Evolutionary conservation across 2,888 invertebrate species (phyloP), one percentile per base, ranked within the genome.

Genomic region (Chesias legatella): DNA sequence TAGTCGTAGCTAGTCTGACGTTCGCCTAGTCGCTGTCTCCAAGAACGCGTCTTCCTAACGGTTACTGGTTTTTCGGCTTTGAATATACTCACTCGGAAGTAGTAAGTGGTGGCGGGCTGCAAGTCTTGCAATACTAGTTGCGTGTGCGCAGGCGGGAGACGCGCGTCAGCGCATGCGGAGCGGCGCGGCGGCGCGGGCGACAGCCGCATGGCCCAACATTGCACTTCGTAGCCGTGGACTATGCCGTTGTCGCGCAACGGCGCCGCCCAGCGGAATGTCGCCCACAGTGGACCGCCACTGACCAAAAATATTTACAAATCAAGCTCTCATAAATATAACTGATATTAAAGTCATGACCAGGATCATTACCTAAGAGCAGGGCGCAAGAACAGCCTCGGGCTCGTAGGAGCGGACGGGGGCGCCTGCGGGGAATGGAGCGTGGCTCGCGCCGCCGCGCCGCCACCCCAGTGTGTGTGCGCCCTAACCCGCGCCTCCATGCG

Each of bases 211-310:
- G 56, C 44, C 93, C 94, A 95, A 71, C 94, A 95, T 47, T 89
- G 82, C 1, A 93, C 90, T 48, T 91, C 90, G 74, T 96, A 97
- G 1, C 93, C 92, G 31, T 91, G 80, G 21, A 96, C 89, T 5
- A 94, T 78, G 0, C 96, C 95, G 72, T 96, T 96, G 1, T 92
- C 89, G 38, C 90, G 89, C 24, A 85, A 73, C 0, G 98, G 97
- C 0, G 90, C 79, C 51, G 93, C 91, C 98, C 98, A 98, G 4
- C 97, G 92, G 53, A 94, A 92, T 55, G 92, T 90, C 0, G 92
- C 93, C 5, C 90, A 89, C 1, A 91, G 77, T 0, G 73, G 62
- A 0, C 80, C 79, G 10, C 74, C 78, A 34, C 83, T 84, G 52
- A 17, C 5, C n/a, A n/a, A 17, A 17, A 17, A 17, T 17, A 17